Evolutionary conservation across 2,113 vertebrate genomes (phyloP).

Genomic region (Malurus elegans): DNA sequence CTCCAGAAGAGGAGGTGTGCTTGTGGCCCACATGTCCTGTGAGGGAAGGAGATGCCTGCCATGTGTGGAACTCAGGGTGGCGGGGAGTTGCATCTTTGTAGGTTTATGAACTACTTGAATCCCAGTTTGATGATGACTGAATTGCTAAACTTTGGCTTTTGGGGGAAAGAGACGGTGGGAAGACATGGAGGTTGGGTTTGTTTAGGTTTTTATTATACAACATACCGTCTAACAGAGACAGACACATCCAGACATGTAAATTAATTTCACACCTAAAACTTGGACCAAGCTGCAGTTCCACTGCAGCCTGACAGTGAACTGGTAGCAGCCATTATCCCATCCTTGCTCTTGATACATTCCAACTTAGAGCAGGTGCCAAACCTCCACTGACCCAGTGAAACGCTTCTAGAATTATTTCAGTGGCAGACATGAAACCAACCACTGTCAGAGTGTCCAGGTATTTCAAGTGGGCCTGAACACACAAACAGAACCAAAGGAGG

Average conservation of each 20-base stretch:
- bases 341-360: neutral
- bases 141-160: neutral
- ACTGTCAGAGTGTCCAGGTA: neutral
- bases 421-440: neutral
- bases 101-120: neutral
- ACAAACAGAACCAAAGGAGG: neutral
- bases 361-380: neutral
- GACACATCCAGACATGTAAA: neutral
- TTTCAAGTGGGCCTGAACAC: neutral
- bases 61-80: no score
- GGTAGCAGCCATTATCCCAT: neutral
- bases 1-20: neutral
- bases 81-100: neutral
- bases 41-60: neutral
- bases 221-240: neutral
- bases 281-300: neutral
- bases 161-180: fast-evolving
- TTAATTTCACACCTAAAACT: neutral
- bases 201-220: neutral
- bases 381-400: neutral
- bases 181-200: fast-evolving
- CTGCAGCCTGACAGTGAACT: neutral
- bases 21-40: neutral
- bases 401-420: neutral
- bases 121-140: neutral